Percentiles rank a stretch among this genome's conserved stretches.
These are phyloP conservation scores for Callyntrura sp. DNA, from an alignment of 2,888 invertebrate genomes.

Conservation along the genomic window DNA sequence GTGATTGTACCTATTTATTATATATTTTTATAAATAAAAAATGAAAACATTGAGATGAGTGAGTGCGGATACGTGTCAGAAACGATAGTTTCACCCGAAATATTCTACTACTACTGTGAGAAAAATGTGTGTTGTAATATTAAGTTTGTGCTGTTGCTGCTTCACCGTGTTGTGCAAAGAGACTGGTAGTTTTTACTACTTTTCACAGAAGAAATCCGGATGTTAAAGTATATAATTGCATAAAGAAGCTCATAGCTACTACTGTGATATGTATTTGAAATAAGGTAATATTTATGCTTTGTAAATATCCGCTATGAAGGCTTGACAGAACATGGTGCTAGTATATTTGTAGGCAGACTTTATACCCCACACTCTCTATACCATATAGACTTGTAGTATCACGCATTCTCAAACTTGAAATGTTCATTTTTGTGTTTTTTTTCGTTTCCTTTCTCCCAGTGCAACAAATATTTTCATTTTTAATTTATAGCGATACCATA, in stretches of 20 bases:
- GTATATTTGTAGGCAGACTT: too few species aligned
- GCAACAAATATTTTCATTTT: constrained; percentile 49
- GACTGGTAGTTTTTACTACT: background rate
- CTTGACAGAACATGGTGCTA: background rate
- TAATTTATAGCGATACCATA: constrained; percentile 20
- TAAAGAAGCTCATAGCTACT: too few species aligned
- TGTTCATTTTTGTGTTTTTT: background rate
- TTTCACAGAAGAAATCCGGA: background rate
- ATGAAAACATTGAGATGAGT: constrained; percentile 31
- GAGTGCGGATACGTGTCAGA: constrained; percentile 52
- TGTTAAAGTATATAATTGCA: background rate
- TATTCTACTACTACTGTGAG: background rate
- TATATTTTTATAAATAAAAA: constrained; percentile 52
- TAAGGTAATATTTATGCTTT: background rate
- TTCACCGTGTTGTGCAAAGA: background rate
- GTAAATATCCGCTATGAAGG: background rate
- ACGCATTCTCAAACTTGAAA: background rate
- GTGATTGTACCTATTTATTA: too few species aligned
- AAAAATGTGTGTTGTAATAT: background rate
- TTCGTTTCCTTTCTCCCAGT: background rate
- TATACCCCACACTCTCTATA: too few species aligned
- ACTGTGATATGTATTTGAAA: background rate
- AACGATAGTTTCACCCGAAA: constrained; percentile 21
- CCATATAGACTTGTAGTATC: background rate
- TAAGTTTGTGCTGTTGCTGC: background rate